Evolutionary conservation across 2,797 vertebrate genomes (phyloP).

Genomic region (Dipus sagitta): DNA sequence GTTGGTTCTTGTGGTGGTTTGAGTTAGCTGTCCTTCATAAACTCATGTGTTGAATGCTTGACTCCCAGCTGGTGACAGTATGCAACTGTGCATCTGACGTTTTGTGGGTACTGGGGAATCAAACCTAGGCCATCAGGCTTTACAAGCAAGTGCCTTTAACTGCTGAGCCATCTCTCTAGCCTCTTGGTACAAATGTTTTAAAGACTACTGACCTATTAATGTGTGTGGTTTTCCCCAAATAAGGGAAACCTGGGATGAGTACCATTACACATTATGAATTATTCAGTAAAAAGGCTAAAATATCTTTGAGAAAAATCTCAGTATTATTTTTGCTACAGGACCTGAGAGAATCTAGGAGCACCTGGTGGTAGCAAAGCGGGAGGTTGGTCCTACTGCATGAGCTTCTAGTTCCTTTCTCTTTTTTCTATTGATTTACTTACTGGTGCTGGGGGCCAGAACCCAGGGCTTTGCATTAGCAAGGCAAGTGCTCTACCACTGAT

Average conservation of each 20-base stretch:
- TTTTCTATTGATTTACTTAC: not conserved
- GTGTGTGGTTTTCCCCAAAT: not conserved
- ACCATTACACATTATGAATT: not conserved
- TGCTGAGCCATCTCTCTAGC: not conserved
- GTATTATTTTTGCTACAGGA: not conserved
- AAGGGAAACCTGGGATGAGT: not conserved
- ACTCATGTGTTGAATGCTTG: no score
- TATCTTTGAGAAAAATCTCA: constrained; percentile 46
- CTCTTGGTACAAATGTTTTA: not conserved
- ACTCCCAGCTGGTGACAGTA: no score
- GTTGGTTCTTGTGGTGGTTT: no score
- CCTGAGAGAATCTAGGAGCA: not conserved
- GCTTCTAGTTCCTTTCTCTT: not conserved
- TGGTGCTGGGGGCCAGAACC: not conserved
- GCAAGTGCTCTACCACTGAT: not conserved
- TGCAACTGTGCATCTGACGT: no score
- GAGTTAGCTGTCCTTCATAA: no score
- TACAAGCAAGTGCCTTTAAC: no score
- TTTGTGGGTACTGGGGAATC: no score
- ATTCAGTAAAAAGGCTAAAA: not conserved
- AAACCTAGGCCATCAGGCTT: no score
- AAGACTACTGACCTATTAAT: not conserved
- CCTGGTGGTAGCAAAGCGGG: not conserved
- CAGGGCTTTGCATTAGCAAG: not conserved
- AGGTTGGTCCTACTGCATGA: not conserved